phyloP scores from a whole-genome alignment of 2,113 vertebrate species.

The Ageneiosus marmoratus region DNA sequence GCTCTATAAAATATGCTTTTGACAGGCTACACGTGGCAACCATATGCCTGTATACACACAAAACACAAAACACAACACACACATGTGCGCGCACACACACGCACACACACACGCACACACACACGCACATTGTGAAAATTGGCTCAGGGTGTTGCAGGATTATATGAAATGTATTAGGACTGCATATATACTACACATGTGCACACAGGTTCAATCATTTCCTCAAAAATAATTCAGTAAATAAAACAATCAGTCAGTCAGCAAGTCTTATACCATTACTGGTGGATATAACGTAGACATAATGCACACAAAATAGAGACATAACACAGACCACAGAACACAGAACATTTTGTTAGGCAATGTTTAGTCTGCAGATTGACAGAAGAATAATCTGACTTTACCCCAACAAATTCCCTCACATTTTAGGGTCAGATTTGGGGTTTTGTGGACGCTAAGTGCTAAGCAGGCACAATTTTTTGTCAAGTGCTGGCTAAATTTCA shows the following conservation, averaged over 20 bases:
- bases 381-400: background rate
- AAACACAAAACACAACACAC: too few species aligned
- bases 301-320: background rate
- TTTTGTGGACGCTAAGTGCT: background rate
- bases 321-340: background rate
- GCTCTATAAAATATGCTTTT: constrained; percentile 20
- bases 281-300: background rate
- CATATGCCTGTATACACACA: constrained; percentile 27
- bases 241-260: background rate
- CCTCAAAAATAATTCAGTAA: background rate
- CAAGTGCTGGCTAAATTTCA: background rate
- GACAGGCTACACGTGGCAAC: constrained; percentile 30
- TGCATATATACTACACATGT: constrained; percentile 27
- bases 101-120: too few species aligned
- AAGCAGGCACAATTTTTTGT: constrained; percentile 13
- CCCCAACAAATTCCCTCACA: background rate
- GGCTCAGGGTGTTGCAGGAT: background rate
- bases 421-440: background rate
- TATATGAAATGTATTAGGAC: constrained; percentile 49
- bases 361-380: constrained; percentile 13
- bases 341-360: background rate
- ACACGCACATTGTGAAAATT: constrained; percentile 12
- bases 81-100: too few species aligned
- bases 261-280: background rate
- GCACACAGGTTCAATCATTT: constrained; percentile 1